A percentile compares a stretch with the other conserved stretches of the same genome.
phyloP scores from a whole-genome alignment of 2,797 vertebrate genomes.

The Platyrinchus mystaceus region DNA sequence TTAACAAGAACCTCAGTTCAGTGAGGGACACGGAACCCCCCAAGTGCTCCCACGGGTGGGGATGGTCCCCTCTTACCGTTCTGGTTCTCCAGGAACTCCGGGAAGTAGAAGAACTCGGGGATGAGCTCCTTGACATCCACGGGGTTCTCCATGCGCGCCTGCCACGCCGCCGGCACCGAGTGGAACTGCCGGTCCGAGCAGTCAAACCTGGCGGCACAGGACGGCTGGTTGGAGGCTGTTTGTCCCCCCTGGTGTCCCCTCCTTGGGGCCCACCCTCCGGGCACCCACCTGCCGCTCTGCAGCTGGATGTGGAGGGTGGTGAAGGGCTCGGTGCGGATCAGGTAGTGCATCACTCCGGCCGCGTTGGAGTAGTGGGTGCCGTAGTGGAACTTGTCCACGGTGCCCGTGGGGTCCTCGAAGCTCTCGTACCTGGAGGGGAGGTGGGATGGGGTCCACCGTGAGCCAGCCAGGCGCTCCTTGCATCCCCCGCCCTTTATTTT shows the following conservation, averaged over 20 bases:
- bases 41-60: not conserved
- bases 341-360: constrained; percentile 98
- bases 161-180: constrained; percentile 93
- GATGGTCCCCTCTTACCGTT: constrained; percentile 70
- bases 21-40: not conserved
- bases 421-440: constrained; percentile 86
- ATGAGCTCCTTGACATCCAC: constrained; percentile 97
- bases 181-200: constrained; percentile 97
- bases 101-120: constrained; percentile 97
- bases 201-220: constrained; percentile 83
- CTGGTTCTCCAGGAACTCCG: constrained; percentile 93
- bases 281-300: constrained; percentile 89
- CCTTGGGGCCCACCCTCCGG: rapidly evolving
- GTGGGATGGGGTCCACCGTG: not conserved
- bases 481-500: rapidly evolving
- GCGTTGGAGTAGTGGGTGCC: constrained; percentile 99
- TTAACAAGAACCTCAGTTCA: not conserved
- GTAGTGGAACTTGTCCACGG: constrained; percentile 96
- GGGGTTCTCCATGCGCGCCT: constrained; percentile 95
- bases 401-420: constrained; percentile 94
- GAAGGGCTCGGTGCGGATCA: constrained; percentile 97
- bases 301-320: constrained; percentile 95
- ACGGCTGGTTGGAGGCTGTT: rapidly evolving
- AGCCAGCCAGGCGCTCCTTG: rapidly evolving
- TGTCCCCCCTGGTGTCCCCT: rapidly evolving